Percentiles rank a stretch among this genome's conserved stretches.
Conservation (phyloP, 2,113 vertebrate genomes). For the Axis porcinus region DNA sequence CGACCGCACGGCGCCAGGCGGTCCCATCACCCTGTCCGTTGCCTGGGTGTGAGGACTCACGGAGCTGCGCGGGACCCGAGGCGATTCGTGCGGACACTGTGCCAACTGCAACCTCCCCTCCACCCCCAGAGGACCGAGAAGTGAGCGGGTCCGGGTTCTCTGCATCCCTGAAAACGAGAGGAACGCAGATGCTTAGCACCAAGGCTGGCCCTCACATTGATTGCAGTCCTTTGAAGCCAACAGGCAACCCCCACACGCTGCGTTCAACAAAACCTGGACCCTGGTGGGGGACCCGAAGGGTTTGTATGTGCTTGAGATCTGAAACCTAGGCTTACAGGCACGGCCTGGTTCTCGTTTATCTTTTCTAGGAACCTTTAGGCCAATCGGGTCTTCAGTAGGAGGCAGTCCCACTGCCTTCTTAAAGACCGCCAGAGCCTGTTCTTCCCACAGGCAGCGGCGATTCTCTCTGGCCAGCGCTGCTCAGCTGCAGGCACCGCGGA, state of each 20-base stretch:
- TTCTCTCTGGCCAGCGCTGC: neutral
- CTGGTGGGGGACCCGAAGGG: rapidly evolving
- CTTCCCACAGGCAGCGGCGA: neutral
- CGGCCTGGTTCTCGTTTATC: neutral
- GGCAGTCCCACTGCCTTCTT: neutral
- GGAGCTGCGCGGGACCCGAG: neutral
- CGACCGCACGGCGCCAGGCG: rapidly evolving
- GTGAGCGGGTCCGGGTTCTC: neutral
- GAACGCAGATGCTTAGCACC: neutral
- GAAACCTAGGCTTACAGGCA: neutral
- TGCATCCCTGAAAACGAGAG: neutral
- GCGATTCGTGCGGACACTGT: neutral
- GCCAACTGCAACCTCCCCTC: neutral
- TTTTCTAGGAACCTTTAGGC: constrained; percentile 10
- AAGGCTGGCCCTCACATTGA: neutral
- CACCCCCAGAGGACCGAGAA: neutral
- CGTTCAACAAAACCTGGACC: neutral
- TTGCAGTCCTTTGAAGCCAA: neutral
- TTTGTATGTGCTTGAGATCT: neutral
- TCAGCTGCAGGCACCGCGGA: neutral
- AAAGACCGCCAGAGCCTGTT: neutral
- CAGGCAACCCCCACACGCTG: neutral
- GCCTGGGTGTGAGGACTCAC: neutral
- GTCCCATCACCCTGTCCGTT: rapidly evolving
- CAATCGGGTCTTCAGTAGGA: neutral